A percentile compares a stretch with the other conserved stretches of the same genome.
phyloP scores from a whole-genome alignment of 1,140 invertebrate species.

The Mactra quadrangularis region DNA sequence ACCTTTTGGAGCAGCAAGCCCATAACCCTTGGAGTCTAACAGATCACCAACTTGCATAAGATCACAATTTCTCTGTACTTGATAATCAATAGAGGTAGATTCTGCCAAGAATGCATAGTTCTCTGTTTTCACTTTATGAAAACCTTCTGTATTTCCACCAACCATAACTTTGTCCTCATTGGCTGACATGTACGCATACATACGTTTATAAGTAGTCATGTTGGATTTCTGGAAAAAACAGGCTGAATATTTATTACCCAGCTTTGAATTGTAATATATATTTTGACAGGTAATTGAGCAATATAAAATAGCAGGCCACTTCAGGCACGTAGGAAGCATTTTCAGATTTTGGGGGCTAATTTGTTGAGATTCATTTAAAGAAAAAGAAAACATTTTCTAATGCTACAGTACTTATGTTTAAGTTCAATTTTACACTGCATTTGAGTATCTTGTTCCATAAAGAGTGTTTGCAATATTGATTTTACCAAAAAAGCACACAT shows the following conservation, averaged over 20 bases:
- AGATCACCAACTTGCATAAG: slow-evolving; percentile 95
- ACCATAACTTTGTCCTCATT: slow-evolving; percentile 84
- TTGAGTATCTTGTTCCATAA: too few relatives aligned
- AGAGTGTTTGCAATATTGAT: too few relatives aligned
- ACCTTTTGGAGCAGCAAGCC: slow-evolving; percentile 88
- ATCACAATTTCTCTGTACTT: slow-evolving; percentile 95
- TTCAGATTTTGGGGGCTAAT: too few relatives aligned
- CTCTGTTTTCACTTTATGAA: slow-evolving; percentile 87
- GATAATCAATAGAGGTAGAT: slow-evolving; percentile 96
- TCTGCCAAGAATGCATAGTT: slow-evolving; percentile 97
- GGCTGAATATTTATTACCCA: too few relatives aligned
- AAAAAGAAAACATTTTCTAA: too few relatives aligned
- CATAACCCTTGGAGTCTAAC: slow-evolving; percentile 96
- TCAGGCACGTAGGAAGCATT: too few relatives aligned
- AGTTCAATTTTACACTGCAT: too few relatives aligned
- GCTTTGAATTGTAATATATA: neutral
- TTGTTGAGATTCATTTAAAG: too few relatives aligned
- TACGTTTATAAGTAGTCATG: slow-evolving; percentile 94
- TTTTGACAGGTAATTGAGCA: neutral
- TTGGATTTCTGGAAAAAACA: slow-evolving; percentile 92
- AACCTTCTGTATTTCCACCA: slow-evolving; percentile 68
- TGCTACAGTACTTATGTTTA: too few relatives aligned
- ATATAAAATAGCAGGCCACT: too few relatives aligned
- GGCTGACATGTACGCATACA: slow-evolving; percentile 96
- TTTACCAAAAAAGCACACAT: too few relatives aligned